phyloP scores from a whole-genome alignment of 2,888 invertebrate genomes.

The Patella ulyssiponensis region DNA sequence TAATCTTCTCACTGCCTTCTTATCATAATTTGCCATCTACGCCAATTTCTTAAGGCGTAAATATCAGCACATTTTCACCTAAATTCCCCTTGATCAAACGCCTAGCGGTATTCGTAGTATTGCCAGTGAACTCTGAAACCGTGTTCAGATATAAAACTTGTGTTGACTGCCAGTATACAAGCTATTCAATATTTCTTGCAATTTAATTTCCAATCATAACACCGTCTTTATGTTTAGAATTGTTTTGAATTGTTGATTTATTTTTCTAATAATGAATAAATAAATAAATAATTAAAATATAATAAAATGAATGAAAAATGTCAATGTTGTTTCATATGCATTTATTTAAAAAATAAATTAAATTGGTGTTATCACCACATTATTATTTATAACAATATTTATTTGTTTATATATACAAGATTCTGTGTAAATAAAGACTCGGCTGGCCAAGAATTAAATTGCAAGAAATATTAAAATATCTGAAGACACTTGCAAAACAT shows the following conservation, averaged over 20 bases:
- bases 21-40: constrained; percentile 9
- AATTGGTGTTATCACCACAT: not conserved
- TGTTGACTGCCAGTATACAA: not conserved
- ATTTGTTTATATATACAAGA: too few relatives aligned
- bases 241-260: too few relatives aligned
- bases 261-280: not conserved
- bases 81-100: not conserved
- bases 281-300: not conserved
- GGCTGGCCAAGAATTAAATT: too few relatives aligned
- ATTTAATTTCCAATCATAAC: not conserved
- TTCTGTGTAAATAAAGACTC: too few relatives aligned
- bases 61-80: constrained; percentile 5
- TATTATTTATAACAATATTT: not conserved
- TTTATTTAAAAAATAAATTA: constrained; percentile 7
- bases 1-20: not conserved
- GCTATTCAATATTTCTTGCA: constrained; percentile 2
- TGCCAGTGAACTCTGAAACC: too few relatives aligned
- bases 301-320: not conserved
- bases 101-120: too few relatives aligned
- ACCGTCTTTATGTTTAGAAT: too few relatives aligned
- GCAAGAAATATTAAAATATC: too few relatives aligned
- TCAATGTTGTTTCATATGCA: not conserved
- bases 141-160: too few relatives aligned
- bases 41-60: constrained; percentile 7
- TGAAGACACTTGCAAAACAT: too few relatives aligned